These are phyloP conservation scores for Benitochromis conjunctus DNA, from an alignment of 2,113 vertebrate genomes.

Conservation along the genomic window DNA sequence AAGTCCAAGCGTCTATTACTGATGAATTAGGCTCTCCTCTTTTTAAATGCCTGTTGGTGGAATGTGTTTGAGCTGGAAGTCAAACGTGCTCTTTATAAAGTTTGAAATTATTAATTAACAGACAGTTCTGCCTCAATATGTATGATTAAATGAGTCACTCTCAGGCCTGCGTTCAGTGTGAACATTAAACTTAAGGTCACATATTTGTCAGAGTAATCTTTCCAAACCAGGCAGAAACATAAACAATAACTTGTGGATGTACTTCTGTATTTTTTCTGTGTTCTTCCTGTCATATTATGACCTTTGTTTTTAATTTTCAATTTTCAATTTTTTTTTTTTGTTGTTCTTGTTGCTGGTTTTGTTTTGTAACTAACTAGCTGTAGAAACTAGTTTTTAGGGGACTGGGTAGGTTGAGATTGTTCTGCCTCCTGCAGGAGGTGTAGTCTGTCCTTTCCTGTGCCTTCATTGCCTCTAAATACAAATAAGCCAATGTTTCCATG, in stretches of 20 bases:
- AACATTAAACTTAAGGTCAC: no score
- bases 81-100: neutral
- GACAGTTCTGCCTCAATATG: neutral
- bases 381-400: rapidly evolving
- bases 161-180: no score
- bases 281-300: neutral
- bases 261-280: neutral
- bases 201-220: no score
- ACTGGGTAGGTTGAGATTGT: neutral
- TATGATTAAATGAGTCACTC: neutral
- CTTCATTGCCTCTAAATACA: neutral
- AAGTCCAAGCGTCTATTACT: neutral
- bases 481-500: neutral
- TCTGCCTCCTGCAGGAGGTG: neutral
- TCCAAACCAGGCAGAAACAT: neutral
- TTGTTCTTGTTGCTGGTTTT: no score
- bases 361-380: no score
- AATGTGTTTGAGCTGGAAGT: neutral
- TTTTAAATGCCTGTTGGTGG: neutral
- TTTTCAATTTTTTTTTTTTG: no score
- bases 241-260: neutral
- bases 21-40: neutral
- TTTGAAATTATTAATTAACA: no score
- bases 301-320: neutral
- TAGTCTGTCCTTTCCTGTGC: neutral